phyloP scores from a whole-genome alignment of 2,797 vertebrate genomes.

The Helostoma temminkii region DNA sequence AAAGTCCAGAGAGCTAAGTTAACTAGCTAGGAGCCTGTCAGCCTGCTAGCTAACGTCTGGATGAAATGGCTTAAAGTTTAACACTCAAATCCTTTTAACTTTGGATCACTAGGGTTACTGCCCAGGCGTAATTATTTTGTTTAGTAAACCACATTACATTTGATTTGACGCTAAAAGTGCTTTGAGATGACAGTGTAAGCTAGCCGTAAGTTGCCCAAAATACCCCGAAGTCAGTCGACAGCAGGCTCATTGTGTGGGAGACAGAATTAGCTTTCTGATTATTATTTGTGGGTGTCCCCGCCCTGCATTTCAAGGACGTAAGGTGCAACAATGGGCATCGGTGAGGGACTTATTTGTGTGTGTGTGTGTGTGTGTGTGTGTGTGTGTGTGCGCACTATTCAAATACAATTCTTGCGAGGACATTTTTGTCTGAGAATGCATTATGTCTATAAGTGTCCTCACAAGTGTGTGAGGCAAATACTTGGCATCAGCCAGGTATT shows the following conservation, averaged over 20 bases:
- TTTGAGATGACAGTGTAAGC: conserved; percentile 3
- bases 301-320: conserved; percentile 75
- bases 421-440: too few species aligned
- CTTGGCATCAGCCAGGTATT: conserved; percentile 74
- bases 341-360: conserved; percentile 25
- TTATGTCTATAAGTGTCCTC: too few species aligned
- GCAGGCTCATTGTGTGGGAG: conserved; percentile 68
- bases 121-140: background rate
- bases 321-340: conserved; percentile 79
- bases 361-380: conserved; percentile 7
- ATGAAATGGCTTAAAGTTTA: conserved; percentile 42
- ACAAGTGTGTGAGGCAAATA: too few species aligned
- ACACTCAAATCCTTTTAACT: background rate
- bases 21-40: conserved; percentile 45
- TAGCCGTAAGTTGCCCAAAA: conserved; percentile 37
- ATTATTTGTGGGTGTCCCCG: conserved; percentile 69
- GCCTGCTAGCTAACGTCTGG: conserved; percentile 43
- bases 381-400: too few species aligned
- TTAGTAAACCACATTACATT: background rate
- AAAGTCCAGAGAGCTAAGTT: conserved; percentile 1
- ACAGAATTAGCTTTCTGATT: conserved; percentile 68
- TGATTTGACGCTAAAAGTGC: background rate
- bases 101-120: background rate
- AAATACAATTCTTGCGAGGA: too few species aligned
- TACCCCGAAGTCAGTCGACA: conserved; percentile 48